Conservation (phyloP, 1,140 invertebrate genomes). For the Drosophila chauvacae region DNA sequence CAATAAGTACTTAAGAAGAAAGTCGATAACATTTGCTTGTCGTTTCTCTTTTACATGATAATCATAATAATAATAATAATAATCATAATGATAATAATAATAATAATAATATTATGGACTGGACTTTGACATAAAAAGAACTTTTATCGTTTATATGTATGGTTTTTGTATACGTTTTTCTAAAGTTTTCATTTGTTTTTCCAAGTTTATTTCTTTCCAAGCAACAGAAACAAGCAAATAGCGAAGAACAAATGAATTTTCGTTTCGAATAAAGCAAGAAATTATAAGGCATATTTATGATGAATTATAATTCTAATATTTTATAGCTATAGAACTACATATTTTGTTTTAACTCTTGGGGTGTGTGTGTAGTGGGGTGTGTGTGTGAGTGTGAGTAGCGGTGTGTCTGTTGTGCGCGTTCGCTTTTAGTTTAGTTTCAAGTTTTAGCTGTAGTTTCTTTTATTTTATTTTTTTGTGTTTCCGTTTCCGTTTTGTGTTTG, state of each 20-base stretch:
- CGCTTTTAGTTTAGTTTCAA: constrained; percentile 21
- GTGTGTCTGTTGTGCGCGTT: constrained; percentile 45
- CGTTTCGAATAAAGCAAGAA: constrained; percentile 51
- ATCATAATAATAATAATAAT: constrained; percentile 54
- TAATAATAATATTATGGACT: constrained; percentile 71
- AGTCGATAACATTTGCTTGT: constrained; percentile 75
- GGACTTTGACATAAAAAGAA: constrained; percentile 66
- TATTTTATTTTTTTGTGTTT: constrained; percentile 41
- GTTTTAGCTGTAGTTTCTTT: constrained; percentile 8
- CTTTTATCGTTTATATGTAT: constrained; percentile 24
- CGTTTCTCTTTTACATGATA: constrained; percentile 47
- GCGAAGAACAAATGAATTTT: constrained; percentile 62
- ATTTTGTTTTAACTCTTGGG: constrained; percentile 45
- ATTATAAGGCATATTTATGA: constrained; percentile 65
- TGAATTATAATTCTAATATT: constrained; percentile 50
- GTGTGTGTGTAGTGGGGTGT: constrained; percentile 22
- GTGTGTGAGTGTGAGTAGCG: constrained; percentile 16
- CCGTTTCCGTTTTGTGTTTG: constrained; percentile 51
- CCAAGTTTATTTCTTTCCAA: constrained; percentile 28
- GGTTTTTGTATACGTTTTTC: constrained; percentile 13
- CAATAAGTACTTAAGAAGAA: constrained; percentile 82
- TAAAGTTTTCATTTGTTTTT: constrained; percentile 23
- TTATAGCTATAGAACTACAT: constrained; percentile 63
- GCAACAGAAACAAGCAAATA: constrained; percentile 75
- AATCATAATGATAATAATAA: constrained; percentile 45